These are phyloP conservation scores for Bombylius major DNA, from an alignment of 2,888 invertebrate genomes.

Conservation along the genomic window DNA sequence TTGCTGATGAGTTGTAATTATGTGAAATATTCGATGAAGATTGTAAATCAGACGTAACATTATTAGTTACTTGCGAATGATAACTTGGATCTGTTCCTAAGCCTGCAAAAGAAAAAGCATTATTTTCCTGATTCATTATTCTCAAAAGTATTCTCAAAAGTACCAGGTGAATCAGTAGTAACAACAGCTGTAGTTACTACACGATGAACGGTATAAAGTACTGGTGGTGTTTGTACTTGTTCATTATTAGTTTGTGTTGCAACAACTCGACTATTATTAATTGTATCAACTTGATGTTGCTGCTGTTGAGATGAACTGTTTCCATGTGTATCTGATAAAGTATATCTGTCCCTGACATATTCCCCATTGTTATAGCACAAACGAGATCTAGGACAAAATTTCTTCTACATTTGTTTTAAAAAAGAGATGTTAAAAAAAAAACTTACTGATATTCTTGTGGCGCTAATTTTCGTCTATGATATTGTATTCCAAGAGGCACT, in stretches of 20 bases:
- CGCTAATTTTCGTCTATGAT: slow-evolving; percentile 33
- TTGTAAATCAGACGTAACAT: slow-evolving; percentile 14
- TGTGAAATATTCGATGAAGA: slow-evolving; percentile 19
- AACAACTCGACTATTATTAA: slow-evolving; percentile 24
- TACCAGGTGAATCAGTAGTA: slow-evolving; percentile 18
- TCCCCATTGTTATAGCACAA: slow-evolving; percentile 32
- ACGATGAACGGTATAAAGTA: slow-evolving; percentile 36
- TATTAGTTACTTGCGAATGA: slow-evolving; percentile 15
- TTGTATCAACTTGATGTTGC: slow-evolving; percentile 18
- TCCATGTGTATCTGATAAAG: neutral
- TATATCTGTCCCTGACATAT: slow-evolving; percentile 25
- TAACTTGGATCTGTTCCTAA: slow-evolving; percentile 27
- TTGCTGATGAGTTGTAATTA: slow-evolving; percentile 22
- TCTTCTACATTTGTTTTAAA: neutral
- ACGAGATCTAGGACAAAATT: slow-evolving; percentile 24
- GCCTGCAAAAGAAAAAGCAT: slow-evolving; percentile 15
- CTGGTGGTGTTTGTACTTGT: slow-evolving; percentile 21
- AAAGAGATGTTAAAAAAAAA: slow-evolving; percentile 5
- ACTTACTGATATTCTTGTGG: slow-evolving; percentile 36
- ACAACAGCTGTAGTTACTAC: slow-evolving; percentile 34
- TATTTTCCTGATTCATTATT: neutral
- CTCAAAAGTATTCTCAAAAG: neutral
- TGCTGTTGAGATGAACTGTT: slow-evolving; percentile 6
- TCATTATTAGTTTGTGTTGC: slow-evolving; percentile 30
- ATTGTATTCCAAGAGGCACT: slow-evolving; percentile 33